phyloP scores from a whole-genome alignment of 2,797 vertebrate species.

The Oryzias sinensis region DNA sequence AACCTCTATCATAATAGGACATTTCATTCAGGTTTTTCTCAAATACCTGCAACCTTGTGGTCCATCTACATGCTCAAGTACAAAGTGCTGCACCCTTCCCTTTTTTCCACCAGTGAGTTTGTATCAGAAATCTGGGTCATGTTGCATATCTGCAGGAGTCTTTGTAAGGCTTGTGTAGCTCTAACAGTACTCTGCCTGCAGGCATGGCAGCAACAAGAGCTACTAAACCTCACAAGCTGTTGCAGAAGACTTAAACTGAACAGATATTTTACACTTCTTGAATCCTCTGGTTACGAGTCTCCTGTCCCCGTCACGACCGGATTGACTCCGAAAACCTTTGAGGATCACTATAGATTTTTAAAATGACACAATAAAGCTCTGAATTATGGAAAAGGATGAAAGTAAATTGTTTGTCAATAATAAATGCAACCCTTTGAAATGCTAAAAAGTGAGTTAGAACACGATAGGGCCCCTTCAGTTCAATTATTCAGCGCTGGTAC shows the following conservation, averaged over 20 bases:
- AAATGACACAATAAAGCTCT: constrained; percentile 54
- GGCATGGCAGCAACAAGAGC: constrained; percentile 9
- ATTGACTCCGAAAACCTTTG: constrained; percentile 12
- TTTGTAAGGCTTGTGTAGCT: constrained; percentile 1
- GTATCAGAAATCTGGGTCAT: not conserved
- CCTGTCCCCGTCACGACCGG: constrained; percentile 11
- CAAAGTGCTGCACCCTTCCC: not conserved
- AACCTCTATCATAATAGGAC: too few relatives aligned
- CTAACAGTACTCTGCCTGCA: not conserved
- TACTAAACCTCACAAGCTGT: constrained; percentile 25
- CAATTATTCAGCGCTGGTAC: constrained; percentile 61
- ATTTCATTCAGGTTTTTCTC: too few relatives aligned
- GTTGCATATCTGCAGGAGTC: not conserved
- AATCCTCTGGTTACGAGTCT: constrained; percentile 6
- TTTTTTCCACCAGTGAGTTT: not conserved
- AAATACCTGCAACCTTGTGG: too few relatives aligned
- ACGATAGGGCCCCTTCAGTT: constrained; percentile 52
- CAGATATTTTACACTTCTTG: constrained; percentile 37
- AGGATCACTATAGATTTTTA: constrained; percentile 26
- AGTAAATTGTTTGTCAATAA: constrained; percentile 84
- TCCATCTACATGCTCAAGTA: too few relatives aligned
- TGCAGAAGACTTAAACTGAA: constrained; percentile 17
- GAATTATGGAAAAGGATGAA: constrained; percentile 79
- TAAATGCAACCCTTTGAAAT: constrained; percentile 79
- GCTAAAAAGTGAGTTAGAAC: constrained; percentile 66